phyloP scores from a whole-genome alignment of 92 coral and sea anemone genomes.

The Desmophyllum pertusum region DNA sequence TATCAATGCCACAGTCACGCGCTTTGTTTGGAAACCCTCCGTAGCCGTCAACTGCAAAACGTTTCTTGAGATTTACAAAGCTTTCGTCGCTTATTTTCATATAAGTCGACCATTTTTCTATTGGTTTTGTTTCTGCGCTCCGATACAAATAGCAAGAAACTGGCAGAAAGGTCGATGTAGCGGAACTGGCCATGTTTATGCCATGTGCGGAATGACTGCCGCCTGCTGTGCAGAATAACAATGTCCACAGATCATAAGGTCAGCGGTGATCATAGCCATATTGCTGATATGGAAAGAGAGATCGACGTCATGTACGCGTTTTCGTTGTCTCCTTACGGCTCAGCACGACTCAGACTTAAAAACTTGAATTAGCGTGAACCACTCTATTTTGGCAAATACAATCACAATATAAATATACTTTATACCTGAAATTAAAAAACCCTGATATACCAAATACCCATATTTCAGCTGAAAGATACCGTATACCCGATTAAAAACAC shows the following conservation, averaged over 20 bases:
- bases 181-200: constrained; percentile 2
- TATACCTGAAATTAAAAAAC: constrained; percentile 9
- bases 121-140: constrained; percentile 36
- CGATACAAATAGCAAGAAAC: constrained; percentile 40
- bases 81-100: constrained; percentile 16
- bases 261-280: not conserved
- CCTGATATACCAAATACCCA: constrained; percentile 16
- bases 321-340: constrained; percentile 7
- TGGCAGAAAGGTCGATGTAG: constrained; percentile 24
- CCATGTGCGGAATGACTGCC: not conserved
- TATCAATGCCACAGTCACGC: constrained; percentile 16
- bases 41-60: constrained; percentile 44
- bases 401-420: constrained; percentile 9
- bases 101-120: constrained; percentile 38
- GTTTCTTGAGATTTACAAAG: constrained; percentile 26
- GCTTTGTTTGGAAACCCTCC: constrained; percentile 43
- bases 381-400: not conserved
- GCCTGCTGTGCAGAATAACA: not conserved
- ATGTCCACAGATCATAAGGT: not conserved
- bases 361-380: not conserved
- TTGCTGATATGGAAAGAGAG: too few relatives aligned
- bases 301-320: constrained; percentile 6
- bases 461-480: not conserved
- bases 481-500: not conserved
- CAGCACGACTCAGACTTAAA: not conserved